Evolutionary conservation across 1,140 invertebrate genomes (phyloP).

Genomic region (Amphibalanus amphitrite): DNA sequence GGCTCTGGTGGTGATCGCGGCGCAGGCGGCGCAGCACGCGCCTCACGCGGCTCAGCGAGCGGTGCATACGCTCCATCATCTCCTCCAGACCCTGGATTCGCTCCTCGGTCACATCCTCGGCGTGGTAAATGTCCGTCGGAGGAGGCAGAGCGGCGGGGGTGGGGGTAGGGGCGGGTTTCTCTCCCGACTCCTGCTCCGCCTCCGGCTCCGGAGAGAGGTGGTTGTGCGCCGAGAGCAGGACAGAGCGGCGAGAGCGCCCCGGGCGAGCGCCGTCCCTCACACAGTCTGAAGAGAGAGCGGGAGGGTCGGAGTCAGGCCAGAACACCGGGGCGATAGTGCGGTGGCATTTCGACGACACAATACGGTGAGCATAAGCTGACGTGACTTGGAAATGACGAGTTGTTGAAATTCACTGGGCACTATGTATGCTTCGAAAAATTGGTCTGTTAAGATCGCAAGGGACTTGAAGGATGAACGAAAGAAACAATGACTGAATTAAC

Average conservation of each 20-base stretch:
- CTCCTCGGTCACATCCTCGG: conserved; percentile 16
- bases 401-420: too few species aligned
- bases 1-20: not conserved
- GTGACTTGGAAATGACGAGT: too few species aligned
- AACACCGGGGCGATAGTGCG: too few species aligned
- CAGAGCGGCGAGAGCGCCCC: not conserved
- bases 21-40: not conserved
- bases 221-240: conserved; percentile 7
- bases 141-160: not conserved
- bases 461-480: too few species aligned
- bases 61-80: conserved; percentile 12
- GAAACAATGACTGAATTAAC: too few species aligned
- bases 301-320: too few species aligned
- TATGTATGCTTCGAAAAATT: too few species aligned
- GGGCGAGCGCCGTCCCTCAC: not conserved
- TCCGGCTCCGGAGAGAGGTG: not conserved
- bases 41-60: not conserved
- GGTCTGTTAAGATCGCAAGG: too few species aligned
- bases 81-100: conserved; percentile 18
- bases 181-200: not conserved
- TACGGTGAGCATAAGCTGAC: too few species aligned
- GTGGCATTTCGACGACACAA: too few species aligned
- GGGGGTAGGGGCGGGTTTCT: not conserved
- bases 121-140: conserved; percentile 1
- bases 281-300: not conserved